Evolutionary conservation across 2,888 invertebrate species (phyloP).

Genomic region (Aphidoletes aphidimyza): DNA sequence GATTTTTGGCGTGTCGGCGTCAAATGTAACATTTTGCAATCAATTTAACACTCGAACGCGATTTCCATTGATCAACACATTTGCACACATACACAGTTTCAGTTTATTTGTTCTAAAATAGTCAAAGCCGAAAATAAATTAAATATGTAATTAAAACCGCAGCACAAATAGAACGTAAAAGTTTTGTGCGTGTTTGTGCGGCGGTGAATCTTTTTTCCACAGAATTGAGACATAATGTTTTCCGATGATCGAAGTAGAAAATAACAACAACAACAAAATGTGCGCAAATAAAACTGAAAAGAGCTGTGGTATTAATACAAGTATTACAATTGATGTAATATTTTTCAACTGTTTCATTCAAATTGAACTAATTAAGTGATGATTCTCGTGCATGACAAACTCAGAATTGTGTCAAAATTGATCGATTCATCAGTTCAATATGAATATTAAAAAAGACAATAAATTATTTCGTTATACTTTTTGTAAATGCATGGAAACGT

Average conservation of each 20-base stretch:
- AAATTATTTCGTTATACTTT: not conserved
- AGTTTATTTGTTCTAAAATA: not conserved
- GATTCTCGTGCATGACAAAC: not conserved
- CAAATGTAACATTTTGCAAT: conserved; percentile 1
- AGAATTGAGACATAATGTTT: not conserved
- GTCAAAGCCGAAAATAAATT: not conserved
- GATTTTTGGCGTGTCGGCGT: not conserved
- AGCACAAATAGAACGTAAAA: conserved; percentile 37
- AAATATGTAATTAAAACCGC: not conserved
- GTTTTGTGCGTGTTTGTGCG: not conserved
- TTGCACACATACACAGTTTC: not conserved
- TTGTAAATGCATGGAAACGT: not conserved
- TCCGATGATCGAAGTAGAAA: too few relatives aligned
- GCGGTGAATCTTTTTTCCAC: not conserved
- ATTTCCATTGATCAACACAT: not conserved
- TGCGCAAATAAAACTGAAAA: not conserved
- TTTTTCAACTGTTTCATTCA: not conserved
- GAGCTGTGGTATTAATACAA: not conserved
- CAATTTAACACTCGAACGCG: conserved; percentile 25
- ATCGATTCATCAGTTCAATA: too few relatives aligned
- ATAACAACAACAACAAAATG: not conserved
- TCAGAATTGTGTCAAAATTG: too few relatives aligned
- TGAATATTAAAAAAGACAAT: not conserved
- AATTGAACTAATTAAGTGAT: conserved; percentile 36
- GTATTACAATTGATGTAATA: not conserved